Conservation (phyloP, 2,113 vertebrate genomes). For the Ariopsis seemanni region DNA sequence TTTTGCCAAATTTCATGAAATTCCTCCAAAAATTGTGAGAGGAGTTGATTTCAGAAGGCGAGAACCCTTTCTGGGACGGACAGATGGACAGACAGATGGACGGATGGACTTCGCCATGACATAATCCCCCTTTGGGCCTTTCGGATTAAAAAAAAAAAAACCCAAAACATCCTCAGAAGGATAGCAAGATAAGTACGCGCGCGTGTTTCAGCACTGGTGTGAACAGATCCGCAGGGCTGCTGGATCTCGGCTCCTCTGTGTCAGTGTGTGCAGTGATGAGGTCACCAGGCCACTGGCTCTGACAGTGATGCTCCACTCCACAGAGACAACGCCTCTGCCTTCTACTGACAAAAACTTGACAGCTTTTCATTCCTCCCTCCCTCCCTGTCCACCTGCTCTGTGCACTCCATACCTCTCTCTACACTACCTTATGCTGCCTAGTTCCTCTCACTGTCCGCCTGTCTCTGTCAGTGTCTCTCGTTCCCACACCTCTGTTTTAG, state of each 20-base stretch:
- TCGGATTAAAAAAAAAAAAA: no score
- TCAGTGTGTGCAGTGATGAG: conserved; percentile 46
- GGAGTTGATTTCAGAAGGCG: not conserved
- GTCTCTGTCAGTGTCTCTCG: conserved; percentile 6
- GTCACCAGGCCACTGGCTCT: conserved; percentile 42
- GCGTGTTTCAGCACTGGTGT: not conserved
- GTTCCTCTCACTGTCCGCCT: not conserved
- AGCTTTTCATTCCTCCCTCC: conserved; percentile 30
- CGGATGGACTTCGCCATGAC: no score
- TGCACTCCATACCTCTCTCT: not conserved
- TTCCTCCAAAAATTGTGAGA: no score
- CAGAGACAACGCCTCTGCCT: conserved; percentile 46
- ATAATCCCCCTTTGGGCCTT: no score
- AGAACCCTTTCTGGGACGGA: not conserved
- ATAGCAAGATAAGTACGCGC: not conserved
- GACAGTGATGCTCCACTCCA: conserved; percentile 55
- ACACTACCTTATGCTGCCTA: conserved; percentile 4
- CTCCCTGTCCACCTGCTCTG: conserved; percentile 29
- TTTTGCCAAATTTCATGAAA: no score
- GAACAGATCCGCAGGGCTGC: conserved; percentile 30
- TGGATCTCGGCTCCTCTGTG: conserved; percentile 36
- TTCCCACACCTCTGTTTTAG: conserved; percentile 49
- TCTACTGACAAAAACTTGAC: conserved; percentile 41
- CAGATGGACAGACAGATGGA: no score
- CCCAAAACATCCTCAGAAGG: not conserved